Evolutionary conservation across 2,797 vertebrate genomes (phyloP), one percentile per base, ranked within the genome.

Genomic region (Melanotaenia parkinsoni): DNA sequence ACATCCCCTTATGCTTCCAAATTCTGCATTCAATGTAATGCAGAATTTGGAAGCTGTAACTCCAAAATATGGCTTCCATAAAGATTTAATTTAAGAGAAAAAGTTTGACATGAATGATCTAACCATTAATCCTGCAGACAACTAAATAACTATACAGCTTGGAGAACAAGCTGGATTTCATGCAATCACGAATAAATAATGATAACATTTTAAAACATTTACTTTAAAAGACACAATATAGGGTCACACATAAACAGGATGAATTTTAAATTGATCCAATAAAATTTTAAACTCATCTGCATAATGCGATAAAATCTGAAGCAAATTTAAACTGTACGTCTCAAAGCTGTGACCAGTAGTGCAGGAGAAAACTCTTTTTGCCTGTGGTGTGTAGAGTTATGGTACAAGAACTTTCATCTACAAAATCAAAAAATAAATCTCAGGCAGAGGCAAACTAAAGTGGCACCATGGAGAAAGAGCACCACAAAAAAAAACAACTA

Each of bases 401-500:
- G 26, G 16, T 16, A 47, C 28, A 24, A 62, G 14, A 47, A n/a
- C 61, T 30, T 63, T 47, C 18, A 63, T 28, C 60, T 18, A 28
- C 10, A 45, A 45, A 63, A 63, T 4, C 8, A 6, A 63, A 30
- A 11, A 47, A 32, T 12, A 30, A 24, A 47, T n/a, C 16, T 3
- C 6, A 20, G 26, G 26, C 14, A 20, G 16, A 47, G 60, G 9
- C 2, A 47, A 63, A 63, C 24, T 47, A 26, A 63, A 58, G 63
- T 28, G 11, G 33, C 60, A 43, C 35, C 59, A 81, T 35, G 35
- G 58, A 67, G 67, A 58, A 35, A 60, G 33, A 26, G 4, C 24
- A 18, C 13, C 9, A 33, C 32, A 33, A 33, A 33, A 33, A 40
- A 72, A 73, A 80, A 70, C 70, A 61, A 80, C 37, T 58, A 13